Conservation (phyloP, 2,797 vertebrate genomes). For the Trematomus bernacchii region DNA sequence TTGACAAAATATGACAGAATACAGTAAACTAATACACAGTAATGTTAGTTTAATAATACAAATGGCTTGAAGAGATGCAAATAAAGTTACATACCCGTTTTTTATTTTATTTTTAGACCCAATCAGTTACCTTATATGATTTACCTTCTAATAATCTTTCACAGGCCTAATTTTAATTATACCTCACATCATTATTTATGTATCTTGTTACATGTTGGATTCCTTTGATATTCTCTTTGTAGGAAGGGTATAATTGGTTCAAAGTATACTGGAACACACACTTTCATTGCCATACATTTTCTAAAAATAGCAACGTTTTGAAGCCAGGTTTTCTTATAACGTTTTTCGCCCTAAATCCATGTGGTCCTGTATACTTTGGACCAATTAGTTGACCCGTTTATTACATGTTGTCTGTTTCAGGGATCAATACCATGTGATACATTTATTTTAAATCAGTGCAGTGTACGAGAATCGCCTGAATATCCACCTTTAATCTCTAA, state of each 20-base stretch:
- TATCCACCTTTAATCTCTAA: too few relatives aligned
- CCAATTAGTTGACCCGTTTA: too few relatives aligned
- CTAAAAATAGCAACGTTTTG: too few relatives aligned
- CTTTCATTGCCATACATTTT: too few relatives aligned
- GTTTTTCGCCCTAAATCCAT: too few relatives aligned
- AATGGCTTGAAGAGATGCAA: not conserved
- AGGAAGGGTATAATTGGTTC: too few relatives aligned
- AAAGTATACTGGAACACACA: too few relatives aligned
- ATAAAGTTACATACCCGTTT: not conserved
- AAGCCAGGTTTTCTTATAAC: too few relatives aligned
- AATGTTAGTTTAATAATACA: not conserved
- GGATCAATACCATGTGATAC: not conserved
- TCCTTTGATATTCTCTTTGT: not conserved
- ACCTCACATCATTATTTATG: not conserved
- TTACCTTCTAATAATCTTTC: not conserved
- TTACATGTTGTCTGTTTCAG: not conserved
- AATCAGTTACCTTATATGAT: not conserved
- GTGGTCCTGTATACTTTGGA: too few relatives aligned
- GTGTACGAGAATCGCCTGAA: too few relatives aligned
- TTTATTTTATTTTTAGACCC: not conserved
- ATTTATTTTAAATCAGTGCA: not conserved
- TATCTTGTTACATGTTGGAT: not conserved
- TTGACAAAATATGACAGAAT: not conserved
- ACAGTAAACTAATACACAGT: not conserved
- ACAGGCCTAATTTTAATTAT: not conserved